A percentile compares a stretch with the other conserved stretches of the same genome.
Conservation (phyloP, 2,797 vertebrate species). For the Danionella dracula region DNA sequence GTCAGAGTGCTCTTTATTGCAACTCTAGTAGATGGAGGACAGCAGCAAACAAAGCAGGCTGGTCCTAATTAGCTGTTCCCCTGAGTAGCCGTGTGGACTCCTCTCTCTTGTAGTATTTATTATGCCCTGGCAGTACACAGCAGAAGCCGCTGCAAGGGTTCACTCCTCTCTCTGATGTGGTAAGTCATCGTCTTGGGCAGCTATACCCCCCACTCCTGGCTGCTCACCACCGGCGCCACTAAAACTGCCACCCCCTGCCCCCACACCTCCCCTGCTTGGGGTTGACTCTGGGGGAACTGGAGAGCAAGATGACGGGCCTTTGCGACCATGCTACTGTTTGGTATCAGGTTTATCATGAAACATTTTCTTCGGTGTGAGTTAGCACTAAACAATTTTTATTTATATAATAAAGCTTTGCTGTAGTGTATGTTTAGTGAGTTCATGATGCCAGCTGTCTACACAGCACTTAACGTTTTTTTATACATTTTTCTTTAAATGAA, state of each 20-base stretch:
- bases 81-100: conserved; percentile 41
- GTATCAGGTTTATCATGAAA: no score
- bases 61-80: conserved; percentile 51
- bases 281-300: conserved; percentile 35
- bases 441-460: no score
- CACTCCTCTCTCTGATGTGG: conserved; percentile 50
- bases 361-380: no score
- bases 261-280: conserved; percentile 32
- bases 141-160: conserved; percentile 47
- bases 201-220: conserved; percentile 35
- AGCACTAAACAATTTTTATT: no score
- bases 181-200: conserved; percentile 44
- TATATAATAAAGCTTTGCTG: no score
- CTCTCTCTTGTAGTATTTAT: conserved; percentile 47
- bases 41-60: conserved; percentile 45
- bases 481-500: no score
- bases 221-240: conserved; percentile 54
- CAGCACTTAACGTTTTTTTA: no score
- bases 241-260: conserved; percentile 34
- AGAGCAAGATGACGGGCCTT: conserved; percentile 38
- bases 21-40: conserved; percentile 38
- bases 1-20: conserved; percentile 29
- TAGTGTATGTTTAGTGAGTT: no score
- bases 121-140: conserved; percentile 51
- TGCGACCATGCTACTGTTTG: conserved; percentile 30